phyloP scores from a whole-genome alignment of 1,140 invertebrate genomes.

The Drosophila mayri region DNA sequence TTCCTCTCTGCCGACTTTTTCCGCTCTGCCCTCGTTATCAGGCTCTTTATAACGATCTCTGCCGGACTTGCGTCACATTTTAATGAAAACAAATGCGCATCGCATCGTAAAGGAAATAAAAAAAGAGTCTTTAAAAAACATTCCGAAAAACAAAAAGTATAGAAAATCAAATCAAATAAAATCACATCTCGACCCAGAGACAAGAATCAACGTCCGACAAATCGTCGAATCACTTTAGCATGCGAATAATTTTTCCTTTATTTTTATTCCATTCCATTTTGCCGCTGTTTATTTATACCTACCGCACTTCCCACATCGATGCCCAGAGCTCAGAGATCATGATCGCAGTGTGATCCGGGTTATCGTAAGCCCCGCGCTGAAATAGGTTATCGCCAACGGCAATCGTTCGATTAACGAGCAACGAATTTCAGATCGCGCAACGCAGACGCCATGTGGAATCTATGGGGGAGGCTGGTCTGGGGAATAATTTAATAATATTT shows the following conservation, averaged over 20 bases:
- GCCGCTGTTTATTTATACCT: constrained; percentile 34
- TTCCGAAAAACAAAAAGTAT: constrained; percentile 8
- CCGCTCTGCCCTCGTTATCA: constrained; percentile 33
- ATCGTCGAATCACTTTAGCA: constrained; percentile 50
- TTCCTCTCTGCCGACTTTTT: constrained; percentile 28
- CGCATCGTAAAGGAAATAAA: constrained; percentile 28
- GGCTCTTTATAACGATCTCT: constrained; percentile 5
- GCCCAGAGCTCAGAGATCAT: constrained; percentile 60
- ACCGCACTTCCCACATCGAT: constrained; percentile 65
- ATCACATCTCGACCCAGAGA: constrained; percentile 33
- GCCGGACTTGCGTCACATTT: constrained; percentile 48
- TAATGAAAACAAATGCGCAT: constrained; percentile 56
- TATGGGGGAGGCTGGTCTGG: not conserved
- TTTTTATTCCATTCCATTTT: constrained; percentile 3
- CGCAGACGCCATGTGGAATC: constrained; percentile 7
- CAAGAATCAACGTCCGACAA: constrained; percentile 62
- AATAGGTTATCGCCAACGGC: constrained; percentile 66
- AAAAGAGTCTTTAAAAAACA: constrained; percentile 6
- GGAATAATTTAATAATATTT: not conserved
- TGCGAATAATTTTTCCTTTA: constrained; percentile 41
- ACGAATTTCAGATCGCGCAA: constrained; percentile 43
- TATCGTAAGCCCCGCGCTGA: constrained; percentile 52
- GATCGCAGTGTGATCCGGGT: constrained; percentile 60
- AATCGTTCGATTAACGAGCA: constrained; percentile 67
- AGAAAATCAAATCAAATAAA: constrained; percentile 46